Evolutionary conservation across 2,797 vertebrate species (phyloP), one percentile per base, ranked within the genome.

Genomic region (Pogonophryne albipinna): DNA sequence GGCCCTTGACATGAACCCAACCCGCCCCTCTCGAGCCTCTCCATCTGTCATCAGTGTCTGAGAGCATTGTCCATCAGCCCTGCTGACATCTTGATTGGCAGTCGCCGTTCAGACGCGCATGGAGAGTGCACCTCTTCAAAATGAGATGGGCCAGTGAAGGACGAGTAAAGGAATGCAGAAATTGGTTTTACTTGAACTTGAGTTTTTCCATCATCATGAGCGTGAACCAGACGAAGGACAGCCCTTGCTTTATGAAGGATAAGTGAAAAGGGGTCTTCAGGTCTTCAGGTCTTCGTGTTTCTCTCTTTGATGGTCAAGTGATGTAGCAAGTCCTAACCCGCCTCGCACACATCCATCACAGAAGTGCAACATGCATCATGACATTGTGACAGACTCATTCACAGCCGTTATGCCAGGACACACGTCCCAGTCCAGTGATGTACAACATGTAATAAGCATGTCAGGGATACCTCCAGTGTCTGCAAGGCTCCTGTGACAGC

Each of bases 1-100:
- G 85, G 85, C 85, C 84, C 87, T 90, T 89, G 87, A 91, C 82
- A 76, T 89, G 83, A 90, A 87, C 87, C 81, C 73, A 38, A 69
- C 79, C 68, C 59, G 45, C 74, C 85, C 84, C 81, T 82, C 80
- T 76, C 80, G 64, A 63, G 82, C 77, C 87, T 74, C 76, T 87
- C 73, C 70, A 85, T 85, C 83, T 85, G 84, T 84, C 87, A 81
- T 74, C 83, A 89, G 67, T 83, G 78, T 76, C 82, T 82, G 88
- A 83, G 67, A 78, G 80, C 62, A 67, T 66, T 86, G 89, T 91
- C 87, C 66, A 74, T 91, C 82, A 84, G 66, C 50, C n/a, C 13
- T 9, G 47, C 79, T 87, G 87, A 85, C 56, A 78, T 64, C 53
- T 87, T 87, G 87, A 91, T 86, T 93, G 89, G 84, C 85, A 82